Evolutionary conservation across 2,113 vertebrate species (phyloP).

Genomic region (Calyptomena viridis): DNA sequence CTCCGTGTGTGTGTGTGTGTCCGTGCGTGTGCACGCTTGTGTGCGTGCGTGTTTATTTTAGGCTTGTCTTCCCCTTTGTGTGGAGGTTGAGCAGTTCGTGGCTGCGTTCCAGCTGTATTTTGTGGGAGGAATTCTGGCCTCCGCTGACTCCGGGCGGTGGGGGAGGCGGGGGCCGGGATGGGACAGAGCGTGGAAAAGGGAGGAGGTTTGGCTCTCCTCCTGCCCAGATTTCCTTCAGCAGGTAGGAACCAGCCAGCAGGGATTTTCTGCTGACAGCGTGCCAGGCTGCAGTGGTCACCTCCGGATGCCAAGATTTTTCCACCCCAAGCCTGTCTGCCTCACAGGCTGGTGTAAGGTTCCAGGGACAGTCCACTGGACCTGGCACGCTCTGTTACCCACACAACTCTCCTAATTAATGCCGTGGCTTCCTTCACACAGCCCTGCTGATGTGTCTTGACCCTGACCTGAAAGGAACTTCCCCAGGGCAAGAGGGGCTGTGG

Average conservation of each 20-base stretch:
- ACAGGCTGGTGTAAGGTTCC: background rate
- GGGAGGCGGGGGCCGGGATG: background rate
- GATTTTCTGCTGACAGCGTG: conserved; percentile 24
- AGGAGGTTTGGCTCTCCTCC: conserved; percentile 8
- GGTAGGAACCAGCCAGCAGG: conserved; percentile 36
- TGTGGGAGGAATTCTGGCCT: conserved; percentile 22
- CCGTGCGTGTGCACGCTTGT: background rate
- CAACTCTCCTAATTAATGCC: background rate
- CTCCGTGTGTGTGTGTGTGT: background rate
- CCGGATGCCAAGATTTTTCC: background rate
- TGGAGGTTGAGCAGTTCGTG: background rate
- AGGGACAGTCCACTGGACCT: background rate
- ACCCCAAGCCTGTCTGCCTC: background rate
- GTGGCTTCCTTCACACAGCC: background rate
- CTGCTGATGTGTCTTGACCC: background rate
- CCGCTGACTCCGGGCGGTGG: background rate
- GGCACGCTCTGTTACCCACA: background rate
- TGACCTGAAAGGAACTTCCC: background rate
- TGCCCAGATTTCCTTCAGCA: conserved; percentile 5
- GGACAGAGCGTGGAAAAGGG: background rate
- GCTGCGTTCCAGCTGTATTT: background rate
- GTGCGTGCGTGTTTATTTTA: conserved; percentile 20
- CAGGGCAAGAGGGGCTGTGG: background rate
- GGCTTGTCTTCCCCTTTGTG: background rate
- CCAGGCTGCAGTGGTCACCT: background rate